Conservation (phyloP, 2,888 invertebrate genomes). For the Ischnus inquisitorius region DNA sequence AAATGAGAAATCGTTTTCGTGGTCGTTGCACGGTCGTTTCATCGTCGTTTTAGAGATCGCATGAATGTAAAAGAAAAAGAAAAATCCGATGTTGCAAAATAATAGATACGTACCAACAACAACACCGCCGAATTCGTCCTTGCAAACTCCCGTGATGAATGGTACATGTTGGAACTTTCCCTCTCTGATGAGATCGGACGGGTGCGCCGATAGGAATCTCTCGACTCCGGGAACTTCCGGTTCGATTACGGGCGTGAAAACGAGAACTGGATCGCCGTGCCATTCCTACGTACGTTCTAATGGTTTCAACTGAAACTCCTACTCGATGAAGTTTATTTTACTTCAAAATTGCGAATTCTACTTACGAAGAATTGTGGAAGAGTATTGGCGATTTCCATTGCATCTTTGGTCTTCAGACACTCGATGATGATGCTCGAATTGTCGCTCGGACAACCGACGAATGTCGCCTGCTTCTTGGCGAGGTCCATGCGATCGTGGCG, state of each 20-base stretch:
- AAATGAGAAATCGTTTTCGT: no score
- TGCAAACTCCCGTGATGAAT: conserved; percentile 89
- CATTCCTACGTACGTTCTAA: conserved; percentile 86
- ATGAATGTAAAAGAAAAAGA: neutral
- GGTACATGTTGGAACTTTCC: conserved; percentile 88
- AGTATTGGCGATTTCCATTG: conserved; percentile 69
- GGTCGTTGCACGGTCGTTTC: no score
- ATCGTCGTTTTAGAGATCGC: no score
- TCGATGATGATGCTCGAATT: conserved; percentile 86
- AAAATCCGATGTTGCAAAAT: neutral
- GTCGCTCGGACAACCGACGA: conserved; percentile 87
- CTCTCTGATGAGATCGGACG: conserved; percentile 86
- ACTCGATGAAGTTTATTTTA: no score
- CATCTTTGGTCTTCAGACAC: conserved; percentile 87
- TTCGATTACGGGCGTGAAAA: conserved; percentile 89
- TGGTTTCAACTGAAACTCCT: no score
- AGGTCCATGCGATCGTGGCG: conserved; percentile 87
- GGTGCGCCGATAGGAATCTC: conserved; percentile 88
- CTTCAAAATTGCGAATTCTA: neutral
- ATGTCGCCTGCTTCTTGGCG: conserved; percentile 88
- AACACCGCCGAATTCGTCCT: conserved; percentile 89
- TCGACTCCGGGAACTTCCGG: conserved; percentile 88
- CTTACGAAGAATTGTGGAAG: conserved; percentile 68
- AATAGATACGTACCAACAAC: conserved; percentile 87
- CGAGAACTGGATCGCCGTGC: conserved; percentile 86